Conservation (phyloP, 2,888 invertebrate species). For the Chromoteleia sp. region DNA sequence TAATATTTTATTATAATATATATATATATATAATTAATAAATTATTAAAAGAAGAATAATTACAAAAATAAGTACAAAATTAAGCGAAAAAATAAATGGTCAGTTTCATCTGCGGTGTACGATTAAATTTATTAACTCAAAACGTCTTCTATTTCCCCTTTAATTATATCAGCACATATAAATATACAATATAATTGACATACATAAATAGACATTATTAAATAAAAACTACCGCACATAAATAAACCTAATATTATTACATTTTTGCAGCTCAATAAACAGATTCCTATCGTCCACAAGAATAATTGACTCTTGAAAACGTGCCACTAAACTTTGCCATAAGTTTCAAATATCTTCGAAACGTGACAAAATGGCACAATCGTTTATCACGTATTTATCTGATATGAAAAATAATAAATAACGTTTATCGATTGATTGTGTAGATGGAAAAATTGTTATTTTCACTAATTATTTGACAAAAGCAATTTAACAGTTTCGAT, state of each 20-base stretch:
- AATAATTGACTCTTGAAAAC: constrained; percentile 31
- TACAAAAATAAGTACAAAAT: too few relatives aligned
- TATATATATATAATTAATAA: too few relatives aligned
- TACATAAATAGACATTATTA: neutral
- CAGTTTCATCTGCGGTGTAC: too few relatives aligned
- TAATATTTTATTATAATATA: too few relatives aligned
- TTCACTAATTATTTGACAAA: neutral
- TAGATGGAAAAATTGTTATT: neutral
- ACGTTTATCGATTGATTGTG: neutral
- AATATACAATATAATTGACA: neutral
- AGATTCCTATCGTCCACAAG: constrained; percentile 12
- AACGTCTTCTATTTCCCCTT: too few relatives aligned
- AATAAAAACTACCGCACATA: constrained; percentile 10
- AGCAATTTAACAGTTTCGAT: constrained; percentile 4
- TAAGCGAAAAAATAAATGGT: too few relatives aligned
- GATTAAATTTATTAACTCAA: too few relatives aligned
- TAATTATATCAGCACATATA: too few relatives aligned
- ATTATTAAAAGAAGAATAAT: too few relatives aligned
- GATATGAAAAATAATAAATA: constrained; percentile 29
- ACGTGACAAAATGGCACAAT: constrained; percentile 6
- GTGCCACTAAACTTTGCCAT: constrained; percentile 25
- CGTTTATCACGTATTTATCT: constrained; percentile 5
- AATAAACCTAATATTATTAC: constrained; percentile 10
- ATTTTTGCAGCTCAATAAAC: constrained; percentile 16
- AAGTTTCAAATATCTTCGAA: constrained; percentile 17